Conservation (phyloP, 2,113 vertebrate genomes). For the Antechinus flavipes region DNA sequence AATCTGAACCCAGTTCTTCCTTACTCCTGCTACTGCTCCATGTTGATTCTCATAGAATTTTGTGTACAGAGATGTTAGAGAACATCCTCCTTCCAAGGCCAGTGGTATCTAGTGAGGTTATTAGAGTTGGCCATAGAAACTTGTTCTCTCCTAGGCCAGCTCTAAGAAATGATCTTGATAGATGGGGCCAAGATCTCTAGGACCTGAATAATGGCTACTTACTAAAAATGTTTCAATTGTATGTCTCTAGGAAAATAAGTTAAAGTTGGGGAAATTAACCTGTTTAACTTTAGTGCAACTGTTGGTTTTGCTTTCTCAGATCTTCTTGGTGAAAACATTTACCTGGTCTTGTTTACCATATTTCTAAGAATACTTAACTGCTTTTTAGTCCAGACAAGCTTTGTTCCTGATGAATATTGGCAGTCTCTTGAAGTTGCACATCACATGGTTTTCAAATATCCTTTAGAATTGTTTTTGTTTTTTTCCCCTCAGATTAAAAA, state of each 20-base stretch:
- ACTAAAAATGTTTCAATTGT: background rate
- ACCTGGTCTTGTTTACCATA: conserved; percentile 83
- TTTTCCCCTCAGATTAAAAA: background rate
- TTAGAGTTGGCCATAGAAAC: background rate
- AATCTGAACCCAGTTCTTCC: background rate
- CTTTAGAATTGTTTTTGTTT: conserved; percentile 78
- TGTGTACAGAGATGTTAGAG: background rate
- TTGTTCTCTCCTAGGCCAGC: background rate
- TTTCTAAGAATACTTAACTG: conserved; percentile 91
- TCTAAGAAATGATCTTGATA: background rate
- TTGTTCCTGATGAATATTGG: conserved; percentile 99
- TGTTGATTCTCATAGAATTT: background rate
- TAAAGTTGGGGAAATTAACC: conserved; percentile 4
- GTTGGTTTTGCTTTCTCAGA: conserved; percentile 80
- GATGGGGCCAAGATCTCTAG: background rate
- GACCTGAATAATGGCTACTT: background rate
- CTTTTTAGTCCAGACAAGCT: conserved; percentile 94
- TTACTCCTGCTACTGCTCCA: background rate
- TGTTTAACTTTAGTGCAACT: conserved; percentile 9
- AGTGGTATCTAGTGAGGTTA: background rate
- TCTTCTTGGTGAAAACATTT: conserved; percentile 75
- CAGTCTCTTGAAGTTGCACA: conserved; percentile 97
- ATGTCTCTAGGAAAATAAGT: background rate
- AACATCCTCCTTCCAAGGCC: background rate
- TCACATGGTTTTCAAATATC: conserved; percentile 96